Percentiles rank a stretch among this genome's conserved stretches.
These are phyloP conservation scores for Pheosia gnoma DNA, from an alignment of 2,888 invertebrate species.

Conservation along the genomic window DNA sequence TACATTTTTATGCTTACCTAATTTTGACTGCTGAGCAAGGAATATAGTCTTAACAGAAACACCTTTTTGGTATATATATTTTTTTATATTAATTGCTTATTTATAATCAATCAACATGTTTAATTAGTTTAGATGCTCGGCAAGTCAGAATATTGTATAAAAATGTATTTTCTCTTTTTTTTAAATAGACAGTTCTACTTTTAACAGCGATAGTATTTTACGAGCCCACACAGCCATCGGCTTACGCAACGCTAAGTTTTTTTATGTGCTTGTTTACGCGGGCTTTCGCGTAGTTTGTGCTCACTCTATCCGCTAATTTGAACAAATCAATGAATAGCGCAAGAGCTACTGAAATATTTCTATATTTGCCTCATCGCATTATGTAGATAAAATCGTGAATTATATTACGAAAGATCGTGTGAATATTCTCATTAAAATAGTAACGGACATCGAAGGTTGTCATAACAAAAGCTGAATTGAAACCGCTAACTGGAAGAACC, in stretches of 20 bases:
- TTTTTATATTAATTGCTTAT: no score
- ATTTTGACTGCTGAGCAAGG: background rate
- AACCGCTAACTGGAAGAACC: background rate
- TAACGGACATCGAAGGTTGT: background rate
- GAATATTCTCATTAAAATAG: background rate
- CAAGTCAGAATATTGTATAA: constrained; percentile 11
- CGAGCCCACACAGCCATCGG: constrained; percentile 17
- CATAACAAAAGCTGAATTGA: background rate
- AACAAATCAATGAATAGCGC: background rate
- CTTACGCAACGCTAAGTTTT: background rate
- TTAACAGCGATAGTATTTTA: constrained; percentile 20
- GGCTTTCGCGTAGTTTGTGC: constrained; percentile 12
- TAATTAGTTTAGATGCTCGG: no score
- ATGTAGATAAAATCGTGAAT: background rate
- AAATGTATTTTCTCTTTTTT: constrained; percentile 31
- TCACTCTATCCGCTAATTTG: constrained; percentile 7
- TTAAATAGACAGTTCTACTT: constrained; percentile 28
- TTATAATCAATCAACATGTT: no score
- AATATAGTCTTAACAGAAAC: no score
- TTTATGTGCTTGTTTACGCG: constrained; percentile 17
- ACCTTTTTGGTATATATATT: no score
- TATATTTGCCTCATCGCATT: background rate
- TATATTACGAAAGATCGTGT: background rate
- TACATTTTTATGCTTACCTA: background rate
- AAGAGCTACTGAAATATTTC: background rate